A percentile compares a stretch with the other conserved stretches of the same genome.
phyloP scores from a whole-genome alignment of 1,140 invertebrate genomes.

The Aphelenchoides fujianensis region DNA sequence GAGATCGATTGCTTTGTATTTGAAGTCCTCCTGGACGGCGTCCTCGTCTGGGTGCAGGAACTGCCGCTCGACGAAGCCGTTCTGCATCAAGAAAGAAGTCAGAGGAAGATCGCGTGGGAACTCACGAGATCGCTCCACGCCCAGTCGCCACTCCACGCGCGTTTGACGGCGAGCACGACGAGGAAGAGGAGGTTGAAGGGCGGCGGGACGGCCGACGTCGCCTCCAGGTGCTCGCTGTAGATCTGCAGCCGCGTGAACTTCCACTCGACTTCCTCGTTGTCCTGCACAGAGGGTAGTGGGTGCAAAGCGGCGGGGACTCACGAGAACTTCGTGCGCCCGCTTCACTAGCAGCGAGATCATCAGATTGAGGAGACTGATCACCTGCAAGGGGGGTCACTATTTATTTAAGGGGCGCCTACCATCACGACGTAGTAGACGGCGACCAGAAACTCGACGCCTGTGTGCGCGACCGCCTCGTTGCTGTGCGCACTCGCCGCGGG shows the following conservation, averaged over 20 bases:
- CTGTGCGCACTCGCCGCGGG: no score
- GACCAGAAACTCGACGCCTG: slow-evolving; percentile 17
- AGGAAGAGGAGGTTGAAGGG: slow-evolving; percentile 35
- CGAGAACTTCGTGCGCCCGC: slow-evolving; percentile 35
- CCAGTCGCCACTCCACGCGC: not conserved
- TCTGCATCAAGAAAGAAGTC: not conserved
- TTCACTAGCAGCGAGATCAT: slow-evolving; percentile 41
- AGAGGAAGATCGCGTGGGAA: not conserved
- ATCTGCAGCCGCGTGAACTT: slow-evolving; percentile 37
- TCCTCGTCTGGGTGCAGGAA: slow-evolving; percentile 2
- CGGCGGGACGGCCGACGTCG: slow-evolving; percentile 25
- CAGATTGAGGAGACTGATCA: slow-evolving; percentile 36
- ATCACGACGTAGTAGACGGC: slow-evolving; percentile 39
- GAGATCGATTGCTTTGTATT: slow-evolving; percentile 12
- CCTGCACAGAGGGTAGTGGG: slow-evolving; percentile 20
- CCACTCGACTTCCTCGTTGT: slow-evolving; percentile 45
- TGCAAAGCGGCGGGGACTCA: slow-evolving; percentile 13
- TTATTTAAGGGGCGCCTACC: no score
- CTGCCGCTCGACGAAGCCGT: slow-evolving; percentile 1
- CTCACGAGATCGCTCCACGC: slow-evolving; percentile 14
- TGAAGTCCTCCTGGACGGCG: not conserved
- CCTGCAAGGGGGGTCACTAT: no score
- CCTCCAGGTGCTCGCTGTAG: slow-evolving; percentile 34
- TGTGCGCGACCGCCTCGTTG: slow-evolving; percentile 27
- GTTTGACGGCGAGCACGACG: not conserved